These are phyloP conservation scores for Oxystoma pomonae DNA, from an alignment of 2,888 invertebrate genomes.

Conservation along the genomic window DNA sequence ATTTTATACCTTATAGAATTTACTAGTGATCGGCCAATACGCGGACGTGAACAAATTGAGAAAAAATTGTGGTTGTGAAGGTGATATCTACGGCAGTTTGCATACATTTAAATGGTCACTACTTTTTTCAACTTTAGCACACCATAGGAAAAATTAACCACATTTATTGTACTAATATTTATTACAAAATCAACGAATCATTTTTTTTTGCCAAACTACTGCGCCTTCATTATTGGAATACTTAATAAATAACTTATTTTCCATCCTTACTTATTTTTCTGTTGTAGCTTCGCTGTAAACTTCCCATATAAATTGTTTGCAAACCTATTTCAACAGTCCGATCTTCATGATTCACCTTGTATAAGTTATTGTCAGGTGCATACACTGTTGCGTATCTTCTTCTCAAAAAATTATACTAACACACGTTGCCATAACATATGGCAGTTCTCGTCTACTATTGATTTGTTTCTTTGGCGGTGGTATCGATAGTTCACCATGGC, in stretches of 20 bases:
- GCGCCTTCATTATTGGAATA: slow-evolving; percentile 10
- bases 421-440: slow-evolving; percentile 19
- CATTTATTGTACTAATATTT: background rate
- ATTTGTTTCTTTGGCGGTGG: slow-evolving; percentile 10
- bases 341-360: slow-evolving; percentile 7
- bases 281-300: slow-evolving; percentile 8
- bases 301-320: slow-evolving; percentile 2
- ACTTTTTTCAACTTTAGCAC: too few relatives aligned
- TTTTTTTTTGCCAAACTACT: slow-evolving; percentile 8
- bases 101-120: too few relatives aligned
- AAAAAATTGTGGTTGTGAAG: too few relatives aligned
- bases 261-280: background rate
- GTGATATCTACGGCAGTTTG: too few relatives aligned
- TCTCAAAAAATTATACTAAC: slow-evolving; percentile 18
- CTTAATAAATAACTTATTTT: slow-evolving; percentile 9
- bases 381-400: slow-evolving; percentile 8
- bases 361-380: slow-evolving; percentile 2
- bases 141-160: too few relatives aligned
- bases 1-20: too few relatives aligned
- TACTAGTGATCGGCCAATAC: too few relatives aligned
- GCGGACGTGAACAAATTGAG: too few relatives aligned
- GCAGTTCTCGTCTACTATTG: slow-evolving; percentile 4
- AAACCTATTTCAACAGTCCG: slow-evolving; percentile 1
- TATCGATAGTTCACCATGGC: too few relatives aligned
- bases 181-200: slow-evolving; percentile 3